Conservation (phyloP, 2,888 invertebrate genomes). For the Temnothorax unifasciatus region DNA sequence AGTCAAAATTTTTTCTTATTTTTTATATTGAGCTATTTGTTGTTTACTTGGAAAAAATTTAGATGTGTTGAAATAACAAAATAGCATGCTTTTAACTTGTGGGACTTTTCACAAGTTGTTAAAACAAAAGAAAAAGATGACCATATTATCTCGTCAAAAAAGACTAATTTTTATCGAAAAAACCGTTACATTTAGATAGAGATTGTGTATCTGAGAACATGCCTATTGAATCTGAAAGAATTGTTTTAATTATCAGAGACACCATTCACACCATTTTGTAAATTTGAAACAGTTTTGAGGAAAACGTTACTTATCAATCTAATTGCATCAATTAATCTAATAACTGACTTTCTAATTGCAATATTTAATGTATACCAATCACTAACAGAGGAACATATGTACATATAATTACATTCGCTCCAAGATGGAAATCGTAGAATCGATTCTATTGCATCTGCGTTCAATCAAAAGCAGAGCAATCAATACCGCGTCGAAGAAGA, state of each 20-base stretch:
- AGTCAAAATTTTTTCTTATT: background rate
- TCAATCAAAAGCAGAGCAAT: constrained; percentile 4
- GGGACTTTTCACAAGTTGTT: background rate
- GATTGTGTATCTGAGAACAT: no score
- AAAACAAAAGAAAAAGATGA: background rate
- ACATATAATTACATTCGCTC: background rate
- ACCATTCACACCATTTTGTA: background rate
- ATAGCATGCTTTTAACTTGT: background rate
- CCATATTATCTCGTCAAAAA: background rate
- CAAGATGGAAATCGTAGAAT: background rate
- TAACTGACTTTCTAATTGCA: background rate
- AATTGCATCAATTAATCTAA: background rate
- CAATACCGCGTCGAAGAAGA: background rate
- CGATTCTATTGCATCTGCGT: no score
- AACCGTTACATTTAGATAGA: no score
- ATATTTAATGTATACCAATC: background rate
- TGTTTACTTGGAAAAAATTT: background rate
- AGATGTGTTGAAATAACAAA: background rate
- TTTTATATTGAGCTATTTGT: background rate
- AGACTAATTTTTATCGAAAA: background rate
- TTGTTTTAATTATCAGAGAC: background rate
- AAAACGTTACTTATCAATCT: background rate
- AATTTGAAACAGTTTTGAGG: background rate
- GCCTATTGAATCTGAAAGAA: background rate
- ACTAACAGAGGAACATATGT: background rate